Evolutionary conservation across 92 coral and sea anemone species (phyloP), one percentile per base, ranked within the genome.

Genomic region (Micromussa lordhowensis): DNA sequence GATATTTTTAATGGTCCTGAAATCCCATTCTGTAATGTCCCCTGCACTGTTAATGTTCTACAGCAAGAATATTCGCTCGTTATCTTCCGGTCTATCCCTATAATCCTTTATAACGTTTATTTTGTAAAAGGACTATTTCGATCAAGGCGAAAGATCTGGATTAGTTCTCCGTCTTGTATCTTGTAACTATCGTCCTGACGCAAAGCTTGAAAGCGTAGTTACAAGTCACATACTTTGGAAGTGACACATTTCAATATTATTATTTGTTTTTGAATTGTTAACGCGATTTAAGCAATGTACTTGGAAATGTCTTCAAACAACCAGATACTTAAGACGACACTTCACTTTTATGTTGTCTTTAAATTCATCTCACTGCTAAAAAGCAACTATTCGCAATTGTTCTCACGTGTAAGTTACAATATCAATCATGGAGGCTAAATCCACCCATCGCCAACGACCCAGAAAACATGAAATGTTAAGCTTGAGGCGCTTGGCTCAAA

Each of bases 351-450:
- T 11, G 31, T 22, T 29, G 64, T 36, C 19, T 29, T 82, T 53
- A 30, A 53, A 51, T 83, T 18, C 30, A 51, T 71, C 68, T 70
- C 36, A 44, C 66, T 82, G 32, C 58, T 40, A 66, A 66, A 82
- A 66, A 66, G 74, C 64, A 82, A n/a, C 18, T 38, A 26, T 32
- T 78, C 68, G 26, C 1, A n/a, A 21, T 31, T 55, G 12, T 55
- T 79, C n/a, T 48, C 70, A 7, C 66, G 24, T 29, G 63, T 78
- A 5, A 10, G 2, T 61, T 80, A 36, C 57, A 44, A 36, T 59
- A 26, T 57, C 12, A 29, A 29, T 38, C 6, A 17, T 14, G 24
- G 58, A n/a, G 35, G 17, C 11, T 8, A 1, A 26, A 51, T 18
- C 24, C 35, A 15, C 35, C 35, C 17, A 31, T 32, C 7, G 19